These are phyloP conservation scores for Chrysoperla carnea DNA, from an alignment of 1,140 invertebrate genomes.

Conservation along the genomic window DNA sequence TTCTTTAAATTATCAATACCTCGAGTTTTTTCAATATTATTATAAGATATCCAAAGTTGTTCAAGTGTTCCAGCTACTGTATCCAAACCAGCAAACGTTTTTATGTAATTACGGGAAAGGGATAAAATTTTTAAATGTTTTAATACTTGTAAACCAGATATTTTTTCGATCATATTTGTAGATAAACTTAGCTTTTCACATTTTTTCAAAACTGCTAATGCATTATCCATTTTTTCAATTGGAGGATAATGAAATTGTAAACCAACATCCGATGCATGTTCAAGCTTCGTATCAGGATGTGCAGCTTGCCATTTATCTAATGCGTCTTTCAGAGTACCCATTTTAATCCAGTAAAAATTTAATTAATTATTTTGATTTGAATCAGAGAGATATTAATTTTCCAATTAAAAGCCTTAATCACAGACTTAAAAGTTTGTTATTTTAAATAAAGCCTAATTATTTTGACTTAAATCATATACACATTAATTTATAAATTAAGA, in stretches of 20 bases:
- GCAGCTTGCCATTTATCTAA: constrained; percentile 61
- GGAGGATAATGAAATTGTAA: constrained; percentile 66
- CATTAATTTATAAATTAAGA: no score
- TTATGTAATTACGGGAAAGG: constrained; percentile 78
- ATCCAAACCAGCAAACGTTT: constrained; percentile 73
- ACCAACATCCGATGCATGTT: constrained; percentile 54
- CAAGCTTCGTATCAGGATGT: constrained; percentile 27
- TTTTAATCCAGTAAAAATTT: no score
- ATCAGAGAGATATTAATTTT: no score
- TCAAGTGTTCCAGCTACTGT: constrained; percentile 68
- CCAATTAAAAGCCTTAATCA: no score
- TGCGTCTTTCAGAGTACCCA: constrained; percentile 39
- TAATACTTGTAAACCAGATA: constrained; percentile 52
- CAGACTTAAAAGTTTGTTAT: no score
- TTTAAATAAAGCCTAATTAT: no score
- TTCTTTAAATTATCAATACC: constrained; percentile 67
- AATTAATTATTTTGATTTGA: no score
- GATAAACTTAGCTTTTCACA: constrained; percentile 57
- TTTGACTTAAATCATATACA: no score
- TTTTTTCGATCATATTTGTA: constrained; percentile 87
- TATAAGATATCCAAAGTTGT: constrained; percentile 90
- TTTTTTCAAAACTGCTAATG: constrained; percentile 35
- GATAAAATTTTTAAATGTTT: constrained; percentile 74
- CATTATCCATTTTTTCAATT: constrained; percentile 66
- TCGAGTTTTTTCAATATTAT: constrained; percentile 84